Conservation (phyloP, 92 coral and sea anemone genomes). For the Porites cylindrica region DNA sequence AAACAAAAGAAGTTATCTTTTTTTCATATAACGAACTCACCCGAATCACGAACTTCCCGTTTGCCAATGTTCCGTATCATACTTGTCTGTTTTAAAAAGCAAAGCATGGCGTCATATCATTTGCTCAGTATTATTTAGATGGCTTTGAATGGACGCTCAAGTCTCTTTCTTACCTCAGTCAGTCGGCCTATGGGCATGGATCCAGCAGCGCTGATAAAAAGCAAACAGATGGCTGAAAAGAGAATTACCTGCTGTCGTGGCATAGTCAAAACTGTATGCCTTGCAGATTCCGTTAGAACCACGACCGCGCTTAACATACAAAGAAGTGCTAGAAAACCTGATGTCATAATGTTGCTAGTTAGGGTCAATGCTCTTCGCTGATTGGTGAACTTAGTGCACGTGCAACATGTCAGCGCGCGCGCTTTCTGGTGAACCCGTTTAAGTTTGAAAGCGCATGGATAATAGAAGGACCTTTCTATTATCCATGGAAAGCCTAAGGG, state of each 20-base stretch:
- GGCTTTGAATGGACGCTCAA: neutral
- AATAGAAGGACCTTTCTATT: no score
- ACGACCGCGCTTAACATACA: neutral
- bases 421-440: neutral
- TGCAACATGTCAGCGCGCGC: neutral
- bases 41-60: neutral
- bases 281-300: neutral
- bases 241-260: neutral
- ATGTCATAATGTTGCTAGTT: conserved; percentile 6
- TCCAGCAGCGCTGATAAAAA: neutral
- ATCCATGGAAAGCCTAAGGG: no score
- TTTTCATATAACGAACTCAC: neutral
- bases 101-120: neutral
- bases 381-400: neutral
- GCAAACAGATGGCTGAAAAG: neutral
- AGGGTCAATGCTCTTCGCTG: neutral
- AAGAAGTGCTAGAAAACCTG: neutral
- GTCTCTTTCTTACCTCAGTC: neutral
- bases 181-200: neutral
- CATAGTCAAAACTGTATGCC: neutral
- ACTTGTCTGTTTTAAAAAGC: neutral
- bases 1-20: neutral
- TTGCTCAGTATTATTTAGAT: neutral
- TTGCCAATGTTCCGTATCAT: neutral
- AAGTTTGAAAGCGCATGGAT: no score